Conservation (phyloP, 1,140 invertebrate genomes). For the Drosophila eugracilis region DNA sequence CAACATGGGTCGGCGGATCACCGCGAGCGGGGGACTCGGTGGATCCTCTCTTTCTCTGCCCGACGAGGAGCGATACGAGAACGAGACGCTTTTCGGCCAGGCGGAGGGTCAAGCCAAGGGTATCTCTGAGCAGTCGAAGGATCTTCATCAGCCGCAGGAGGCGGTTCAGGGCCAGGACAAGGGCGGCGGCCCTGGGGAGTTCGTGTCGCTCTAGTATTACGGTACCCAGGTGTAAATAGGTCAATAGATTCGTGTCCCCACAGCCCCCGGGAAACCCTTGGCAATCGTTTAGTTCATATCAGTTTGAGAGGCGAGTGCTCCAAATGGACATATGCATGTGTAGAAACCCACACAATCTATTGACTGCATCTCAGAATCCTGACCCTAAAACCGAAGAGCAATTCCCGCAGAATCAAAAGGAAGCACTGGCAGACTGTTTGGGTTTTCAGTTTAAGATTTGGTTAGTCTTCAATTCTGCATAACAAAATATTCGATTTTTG, state of each 20-base stretch:
- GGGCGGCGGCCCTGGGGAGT: slow-evolving; percentile 61
- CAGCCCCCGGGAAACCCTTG: slow-evolving; percentile 26
- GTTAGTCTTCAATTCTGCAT: too few relatives aligned
- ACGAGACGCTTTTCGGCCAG: slow-evolving; percentile 77
- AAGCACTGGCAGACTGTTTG: not conserved
- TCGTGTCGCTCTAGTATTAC: slow-evolving; percentile 84
- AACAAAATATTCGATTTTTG: too few relatives aligned
- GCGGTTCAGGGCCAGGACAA: slow-evolving; percentile 42
- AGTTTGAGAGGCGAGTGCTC: slow-evolving; percentile 43
- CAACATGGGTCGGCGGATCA: slow-evolving; percentile 95
- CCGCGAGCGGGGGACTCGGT: slow-evolving; percentile 89
- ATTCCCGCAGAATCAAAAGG: slow-evolving; percentile 52
- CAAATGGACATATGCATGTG: slow-evolving; percentile 8
- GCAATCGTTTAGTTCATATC: slow-evolving; percentile 76
- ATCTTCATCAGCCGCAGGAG: slow-evolving; percentile 37
- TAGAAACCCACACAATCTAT: slow-evolving; percentile 59
- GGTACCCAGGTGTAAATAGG: slow-evolving; percentile 82
- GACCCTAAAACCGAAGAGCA: slow-evolving; percentile 43
- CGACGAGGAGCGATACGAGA: slow-evolving; percentile 85
- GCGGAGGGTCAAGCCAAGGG: slow-evolving; percentile 48
- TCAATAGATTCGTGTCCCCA: slow-evolving; percentile 59
- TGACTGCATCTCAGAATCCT: slow-evolving; percentile 49
- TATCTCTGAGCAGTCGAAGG: slow-evolving; percentile 17
- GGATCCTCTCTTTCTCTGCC: slow-evolving; percentile 92
- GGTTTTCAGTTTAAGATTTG: not conserved